Base-by-base conservation (phyloP, 2,797 vertebrate species). In the Enteromius trimaculatus region DNA sequence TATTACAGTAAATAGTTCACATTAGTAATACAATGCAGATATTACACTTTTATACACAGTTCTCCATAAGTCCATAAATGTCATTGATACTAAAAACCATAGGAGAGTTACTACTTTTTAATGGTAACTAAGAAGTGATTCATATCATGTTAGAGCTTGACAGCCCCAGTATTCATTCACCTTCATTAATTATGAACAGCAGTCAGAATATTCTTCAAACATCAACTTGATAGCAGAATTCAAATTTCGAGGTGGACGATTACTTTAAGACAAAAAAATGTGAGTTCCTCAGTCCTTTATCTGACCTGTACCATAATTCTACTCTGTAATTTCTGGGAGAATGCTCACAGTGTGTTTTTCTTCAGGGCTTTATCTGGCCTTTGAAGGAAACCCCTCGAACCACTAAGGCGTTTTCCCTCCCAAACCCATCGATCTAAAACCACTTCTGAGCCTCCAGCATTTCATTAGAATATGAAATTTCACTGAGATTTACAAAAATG, bases 361-460 rank as follows among this genome's bases (percentile, higher is more conserved):
- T 87, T 81, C 29, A 81, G 83, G 72, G 81, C 62, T 86, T 91
- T 89, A 88, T 90, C 93, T 89, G 86, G 75, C 82, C 82, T 90
- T 90, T 89, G 79, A 78, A 81, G 88, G 89, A 91, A 92, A 87
- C 89, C 91, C 90, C 90, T 82, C 85, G 87, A 94, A 93, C 92
- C 93, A 92, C 90, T 74, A 92, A 93, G 94, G 92, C 93, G 91
- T 94, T 94, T 91, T 92, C 92, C 88, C 51, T 79, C 72, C 86
- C 39, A 23, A 88, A 89, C 88, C 88, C 85, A 83, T 91, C 90
- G 92, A 94, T 93, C 91, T 90, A 82, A 90, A 90, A 92, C 94
- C 93, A 93, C 94, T 94, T 94, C 92, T 92, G 83, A 91, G 86
- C 86, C 86, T 84, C 79, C 88, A 87, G 69, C 86, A 88, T 92